Evolutionary conservation across 2,113 vertebrate genomes (phyloP), one percentile per base, ranked within the genome.

Genomic region (Furnarius figulus): DNA sequence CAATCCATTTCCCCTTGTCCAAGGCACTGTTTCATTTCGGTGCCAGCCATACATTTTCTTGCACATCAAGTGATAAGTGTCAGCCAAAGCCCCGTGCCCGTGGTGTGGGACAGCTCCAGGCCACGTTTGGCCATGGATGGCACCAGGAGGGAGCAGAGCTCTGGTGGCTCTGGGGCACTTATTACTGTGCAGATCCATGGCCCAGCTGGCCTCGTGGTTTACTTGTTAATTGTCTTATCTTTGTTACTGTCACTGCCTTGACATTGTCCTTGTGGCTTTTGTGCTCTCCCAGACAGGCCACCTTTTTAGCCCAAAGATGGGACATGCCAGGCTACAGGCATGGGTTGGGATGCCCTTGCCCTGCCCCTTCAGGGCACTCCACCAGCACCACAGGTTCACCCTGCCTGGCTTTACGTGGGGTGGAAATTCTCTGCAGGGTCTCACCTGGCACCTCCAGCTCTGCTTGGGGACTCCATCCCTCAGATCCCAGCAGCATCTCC

Each of bases 1-100:
- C 95, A 97, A 97, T 94, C 82, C 87, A 93, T 97, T 96, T 93
- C 71, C 92, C 85, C 86, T 87, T 56, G 68, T 93, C 90, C 62
- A 84, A 72, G 94, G 87, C 72, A 88, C 63, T 85, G 77, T 95
- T 96, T 92, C 77, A 72, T 95, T 97, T 94, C 55, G 61, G 87
- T 71, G 82, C 63, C 33, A 17, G 86, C 86, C 58, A 71, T 78
- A 77, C 85, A 87, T 97, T 80, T 83, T 44, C 68, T 83, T 82
- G 80, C 63, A 28, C 15, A 50, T 42, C 55, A 85, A 76, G 72
- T 91, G 93, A 89, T 89, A 91, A 68, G 87, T 49, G 50, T 77
- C 82, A 81, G 87, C 70, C 81, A 68, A 55, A 89, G 78, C 65
- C 84, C 87, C 37, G 90, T 14, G 47, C 78, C 37, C 1, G 12